Evolutionary conservation across 2,797 vertebrate species (phyloP), one percentile per base, ranked within the genome.

Genomic region (Pseudopleuronectes americanus): DNA sequence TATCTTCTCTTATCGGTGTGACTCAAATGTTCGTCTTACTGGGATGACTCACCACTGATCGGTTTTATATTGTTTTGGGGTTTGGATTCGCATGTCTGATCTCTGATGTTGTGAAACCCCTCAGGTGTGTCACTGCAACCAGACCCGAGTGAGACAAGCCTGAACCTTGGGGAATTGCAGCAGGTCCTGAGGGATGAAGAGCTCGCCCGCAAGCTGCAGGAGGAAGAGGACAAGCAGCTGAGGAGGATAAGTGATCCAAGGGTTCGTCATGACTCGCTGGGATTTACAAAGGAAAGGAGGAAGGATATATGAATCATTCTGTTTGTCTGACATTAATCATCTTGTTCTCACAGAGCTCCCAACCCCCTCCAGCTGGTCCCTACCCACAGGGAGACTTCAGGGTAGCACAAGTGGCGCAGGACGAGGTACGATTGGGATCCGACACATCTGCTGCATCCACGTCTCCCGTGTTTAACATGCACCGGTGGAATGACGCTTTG

Each of bases 361-460:
- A 69, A 26, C 57, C 70, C 2, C 54, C 78, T 60, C 66, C 62
- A 10, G 45, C 43, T n/a, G 64, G 56, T 13, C 63, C 54, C 13
- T 80, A 90, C 77, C 87, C 92, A 19, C 80, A 81, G 1, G 90
- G 86, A 49, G 94, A 95, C 82, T 95, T 93, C 83, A 84, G 82
- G 66, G 92, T 87, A 0, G 95, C 94, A 3, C 95, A 96, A 68
- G 96, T 95, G 59, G 93, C 95, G 0, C 94, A 95, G 69, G 93
- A 95, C 76, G 95, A 95, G 92, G 95, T 95, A 80, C 22, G 3
- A 53, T 17, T 8, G 47, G 8, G 5, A 33, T 17, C 14, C 17
- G 17, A 49, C 4, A 8, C 12, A 2, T 45, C 2, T 12, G 8
- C 31, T 26, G 1, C 3, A n/a, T 2, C 3, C 0, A 6, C 38